A percentile compares a stretch with the other conserved stretches of the same genome.
phyloP scores from a whole-genome alignment of 2,888 invertebrate genomes.

The Patella depressa region DNA sequence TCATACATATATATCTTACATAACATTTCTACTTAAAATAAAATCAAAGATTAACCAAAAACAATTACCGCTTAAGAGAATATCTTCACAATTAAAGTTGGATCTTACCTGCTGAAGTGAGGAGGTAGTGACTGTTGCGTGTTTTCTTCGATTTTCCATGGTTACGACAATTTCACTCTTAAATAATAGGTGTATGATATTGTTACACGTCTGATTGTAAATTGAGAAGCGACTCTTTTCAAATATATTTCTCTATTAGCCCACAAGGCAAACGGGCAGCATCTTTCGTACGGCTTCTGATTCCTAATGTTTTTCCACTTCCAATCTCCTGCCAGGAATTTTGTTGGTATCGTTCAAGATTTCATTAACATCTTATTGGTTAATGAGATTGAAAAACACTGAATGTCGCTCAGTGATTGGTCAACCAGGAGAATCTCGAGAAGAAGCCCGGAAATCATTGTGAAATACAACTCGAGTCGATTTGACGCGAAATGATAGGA shows the following conservation, averaged over 20 bases:
- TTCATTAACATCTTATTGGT: constrained; percentile 27
- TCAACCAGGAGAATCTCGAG: constrained; percentile 15
- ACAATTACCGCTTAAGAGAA: too few species aligned
- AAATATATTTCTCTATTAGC: constrained; percentile 22
- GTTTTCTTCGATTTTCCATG: constrained; percentile 1
- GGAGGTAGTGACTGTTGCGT: background rate
- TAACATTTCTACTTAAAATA: too few species aligned
- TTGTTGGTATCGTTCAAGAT: constrained; percentile 17
- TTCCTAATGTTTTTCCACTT: constrained; percentile 20
- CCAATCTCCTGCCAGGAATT: constrained; percentile 18
- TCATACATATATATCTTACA: too few species aligned
- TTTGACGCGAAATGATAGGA: constrained; percentile 9
- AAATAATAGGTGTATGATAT: constrained; percentile 4
- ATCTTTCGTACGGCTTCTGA: constrained; percentile 18
- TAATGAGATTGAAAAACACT: constrained; percentile 27
- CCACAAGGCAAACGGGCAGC: constrained; percentile 14
- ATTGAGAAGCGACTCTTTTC: constrained; percentile 22
- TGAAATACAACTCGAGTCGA: constrained; percentile 22
- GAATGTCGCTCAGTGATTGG: constrained; percentile 20
- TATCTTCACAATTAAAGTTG: too few species aligned
- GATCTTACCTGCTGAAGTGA: too few species aligned
- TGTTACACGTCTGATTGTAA: constrained; percentile 11
- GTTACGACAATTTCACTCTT: background rate
- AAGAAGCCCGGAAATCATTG: constrained; percentile 22
- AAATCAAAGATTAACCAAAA: too few species aligned